Percentiles rank a stretch among this genome's conserved stretches.
Conservation (phyloP, 2,113 vertebrate species). For the Meriones unguiculatus region DNA sequence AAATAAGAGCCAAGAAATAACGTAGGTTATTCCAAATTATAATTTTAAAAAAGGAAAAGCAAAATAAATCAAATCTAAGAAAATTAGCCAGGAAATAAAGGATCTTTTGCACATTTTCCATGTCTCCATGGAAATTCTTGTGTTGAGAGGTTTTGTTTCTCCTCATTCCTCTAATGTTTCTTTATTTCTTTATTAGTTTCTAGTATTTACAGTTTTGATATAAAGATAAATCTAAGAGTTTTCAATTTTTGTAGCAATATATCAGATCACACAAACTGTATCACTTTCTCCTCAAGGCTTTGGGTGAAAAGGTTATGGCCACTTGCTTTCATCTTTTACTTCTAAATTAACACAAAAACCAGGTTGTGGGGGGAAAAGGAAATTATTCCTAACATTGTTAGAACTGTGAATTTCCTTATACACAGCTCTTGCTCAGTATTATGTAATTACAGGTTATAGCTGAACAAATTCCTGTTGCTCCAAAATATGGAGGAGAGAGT, state of each 20-base stretch:
- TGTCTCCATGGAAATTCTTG: neutral
- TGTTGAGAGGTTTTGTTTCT: neutral
- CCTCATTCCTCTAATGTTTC: slow-evolving; percentile 2
- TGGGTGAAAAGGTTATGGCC: neutral
- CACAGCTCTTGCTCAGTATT: neutral
- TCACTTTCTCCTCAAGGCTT: neutral
- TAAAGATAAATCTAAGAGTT: neutral
- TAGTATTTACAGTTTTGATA: neutral
- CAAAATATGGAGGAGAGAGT: neutral
- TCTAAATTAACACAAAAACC: slow-evolving; percentile 5
- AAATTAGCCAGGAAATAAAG: slow-evolving; percentile 22
- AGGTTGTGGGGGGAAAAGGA: neutral
- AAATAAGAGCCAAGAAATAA: neutral
- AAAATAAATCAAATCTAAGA: slow-evolving; percentile 38
- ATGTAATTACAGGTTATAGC: neutral
- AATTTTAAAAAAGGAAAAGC: neutral
- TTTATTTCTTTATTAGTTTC: slow-evolving; percentile 17
- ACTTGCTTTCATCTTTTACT: neutral
- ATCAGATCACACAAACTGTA: neutral
- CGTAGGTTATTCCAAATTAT: neutral
- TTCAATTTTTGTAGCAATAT: neutral
- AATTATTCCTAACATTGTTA: neutral
- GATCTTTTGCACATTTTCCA: neutral
- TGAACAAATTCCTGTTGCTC: neutral
- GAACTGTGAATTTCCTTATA: neutral